Percentiles rank a stretch among this genome's conserved stretches.
Conservation (phyloP, 1,140 invertebrate species). For the Megalonaias nervosa region DNA sequence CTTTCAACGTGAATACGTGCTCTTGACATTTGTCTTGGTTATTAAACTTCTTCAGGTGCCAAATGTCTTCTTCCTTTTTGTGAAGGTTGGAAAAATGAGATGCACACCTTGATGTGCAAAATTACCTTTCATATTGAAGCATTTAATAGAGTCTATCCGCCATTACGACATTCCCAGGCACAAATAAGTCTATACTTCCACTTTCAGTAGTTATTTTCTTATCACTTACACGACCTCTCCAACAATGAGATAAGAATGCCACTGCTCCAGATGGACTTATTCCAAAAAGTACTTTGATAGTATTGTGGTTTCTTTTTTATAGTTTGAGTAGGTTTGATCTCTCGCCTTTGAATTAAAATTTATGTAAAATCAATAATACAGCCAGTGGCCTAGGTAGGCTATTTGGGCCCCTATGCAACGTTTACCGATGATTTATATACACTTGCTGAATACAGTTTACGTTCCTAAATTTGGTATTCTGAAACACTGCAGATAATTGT, state of each 20-base stretch:
- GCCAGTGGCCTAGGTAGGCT: no score
- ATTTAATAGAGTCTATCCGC: conserved; percentile 37
- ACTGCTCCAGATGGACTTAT: conserved; percentile 1
- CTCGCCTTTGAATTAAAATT: conserved; percentile 26
- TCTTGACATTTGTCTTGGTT: conserved; percentile 17
- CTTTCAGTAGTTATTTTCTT: conserved; percentile 6
- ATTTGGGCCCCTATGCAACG: no score
- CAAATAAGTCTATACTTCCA: conserved; percentile 44
- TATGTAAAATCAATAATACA: not conserved
- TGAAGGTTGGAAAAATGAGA: conserved; percentile 29
- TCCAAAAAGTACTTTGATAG: conserved; percentile 21
- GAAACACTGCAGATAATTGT: no score
- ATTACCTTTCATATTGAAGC: conserved; percentile 31
- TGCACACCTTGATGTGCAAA: conserved; percentile 12
- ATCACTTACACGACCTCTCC: not conserved
- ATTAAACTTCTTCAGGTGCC: conserved; percentile 22
- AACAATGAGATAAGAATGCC: not conserved
- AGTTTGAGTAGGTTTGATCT: conserved; percentile 21
- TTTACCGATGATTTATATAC: no score
- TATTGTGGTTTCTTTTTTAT: conserved; percentile 16
- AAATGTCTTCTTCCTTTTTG: conserved; percentile 20
- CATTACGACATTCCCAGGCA: conserved; percentile 38
- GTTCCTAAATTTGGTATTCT: no score
- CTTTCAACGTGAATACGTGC: conserved; percentile 35
- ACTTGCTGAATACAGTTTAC: no score